Base-by-base conservation (phyloP, 2,888 invertebrate genomes). In the Zootermopsis nevadensis region DNA sequence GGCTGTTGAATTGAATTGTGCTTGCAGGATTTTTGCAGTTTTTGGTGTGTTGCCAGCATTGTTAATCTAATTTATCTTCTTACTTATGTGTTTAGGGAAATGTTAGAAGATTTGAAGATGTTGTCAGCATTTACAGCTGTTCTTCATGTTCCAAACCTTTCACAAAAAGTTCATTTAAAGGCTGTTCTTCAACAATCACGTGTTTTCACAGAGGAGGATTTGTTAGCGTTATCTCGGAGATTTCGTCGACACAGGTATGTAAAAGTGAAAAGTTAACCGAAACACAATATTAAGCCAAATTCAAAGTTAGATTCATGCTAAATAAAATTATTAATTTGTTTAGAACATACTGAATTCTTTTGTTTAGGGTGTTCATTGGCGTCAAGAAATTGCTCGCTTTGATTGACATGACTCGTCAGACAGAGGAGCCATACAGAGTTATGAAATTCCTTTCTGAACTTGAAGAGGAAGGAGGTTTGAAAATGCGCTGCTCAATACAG, bases 301-400 rank as follows among this genome's bases (percentile, higher is more conserved):
- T 67, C n/a, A 30, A 4, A 67, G 4, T 27, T 67, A 27, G 24
- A 67, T 30, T 67, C 7, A n/a, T 67, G 67, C 30, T 53, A 15
- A 53, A 53, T 24, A 53, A 53, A 53, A 38, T 4, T 38, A 38
- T 38, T 4, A 4, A 38, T 38, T 38, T 4, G 10, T 27, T 67
- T 67, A 10, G 19, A 3, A 27, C 67, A 7, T 38, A 42, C 22
- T 19, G 6, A 38, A 24, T 81, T 31, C 77, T 81, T 84, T 86
- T 80, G 86, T 85, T 86, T 90, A 97, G 98, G 85, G 93, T 98
- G 86, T 98, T 97, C 88, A 95, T 99, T 88, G 99, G 99, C 84
- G 97, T 99, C 89, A 99, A 98, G 90, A 98, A 98, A 88, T 91
- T 99, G n/a, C n/a, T n/a, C n/a, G n/a, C n/a, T n/a, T n/a, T n/a